Evolutionary conservation across 2,888 invertebrate genomes (phyloP).

Genomic region (Bedellia somnulentella): DNA sequence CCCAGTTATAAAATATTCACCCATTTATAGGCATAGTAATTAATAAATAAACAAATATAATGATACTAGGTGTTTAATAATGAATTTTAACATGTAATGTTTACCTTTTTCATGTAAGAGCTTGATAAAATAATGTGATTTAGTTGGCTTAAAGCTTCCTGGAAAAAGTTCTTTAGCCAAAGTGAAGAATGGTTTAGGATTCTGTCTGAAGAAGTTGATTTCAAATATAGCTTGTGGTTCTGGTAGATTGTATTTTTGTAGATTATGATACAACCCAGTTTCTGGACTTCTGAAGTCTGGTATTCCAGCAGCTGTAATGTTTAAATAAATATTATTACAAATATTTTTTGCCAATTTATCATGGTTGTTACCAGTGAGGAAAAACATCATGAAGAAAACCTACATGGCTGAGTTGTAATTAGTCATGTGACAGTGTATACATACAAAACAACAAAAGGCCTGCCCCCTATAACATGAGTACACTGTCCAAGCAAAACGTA

Average conservation of each 20-base stretch:
- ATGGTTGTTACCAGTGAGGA: neutral
- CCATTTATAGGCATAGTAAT: too few species aligned
- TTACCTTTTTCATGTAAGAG: conserved; percentile 79
- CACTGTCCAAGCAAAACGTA: too few species aligned
- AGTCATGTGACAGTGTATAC: too few species aligned
- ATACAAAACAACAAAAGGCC: too few species aligned
- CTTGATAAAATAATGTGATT: conserved; percentile 87
- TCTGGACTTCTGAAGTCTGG: conserved; percentile 95
- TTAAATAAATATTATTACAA: neutral
- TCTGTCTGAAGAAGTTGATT: conserved; percentile 80
- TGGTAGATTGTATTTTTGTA: conserved; percentile 88
- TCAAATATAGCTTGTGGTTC: conserved; percentile 93
- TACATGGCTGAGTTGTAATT: too few species aligned
- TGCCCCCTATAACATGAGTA: too few species aligned
- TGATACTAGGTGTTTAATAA: too few species aligned
- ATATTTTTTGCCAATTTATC: too few species aligned
- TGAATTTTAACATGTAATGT: too few species aligned
- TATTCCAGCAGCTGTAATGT: conserved; percentile 82
- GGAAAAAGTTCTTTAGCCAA: conserved; percentile 90
- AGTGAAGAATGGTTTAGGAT: conserved; percentile 91
- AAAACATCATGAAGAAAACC: too few species aligned
- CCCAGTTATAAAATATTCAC: too few species aligned
- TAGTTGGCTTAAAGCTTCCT: conserved; percentile 84
- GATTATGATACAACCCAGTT: conserved; percentile 88
- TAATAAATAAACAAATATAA: too few species aligned